Percentiles rank a stretch among this genome's conserved stretches.
These are phyloP conservation scores for Norana najaformis DNA, from an alignment of 2,888 invertebrate genomes.

Conservation along the genomic window DNA sequence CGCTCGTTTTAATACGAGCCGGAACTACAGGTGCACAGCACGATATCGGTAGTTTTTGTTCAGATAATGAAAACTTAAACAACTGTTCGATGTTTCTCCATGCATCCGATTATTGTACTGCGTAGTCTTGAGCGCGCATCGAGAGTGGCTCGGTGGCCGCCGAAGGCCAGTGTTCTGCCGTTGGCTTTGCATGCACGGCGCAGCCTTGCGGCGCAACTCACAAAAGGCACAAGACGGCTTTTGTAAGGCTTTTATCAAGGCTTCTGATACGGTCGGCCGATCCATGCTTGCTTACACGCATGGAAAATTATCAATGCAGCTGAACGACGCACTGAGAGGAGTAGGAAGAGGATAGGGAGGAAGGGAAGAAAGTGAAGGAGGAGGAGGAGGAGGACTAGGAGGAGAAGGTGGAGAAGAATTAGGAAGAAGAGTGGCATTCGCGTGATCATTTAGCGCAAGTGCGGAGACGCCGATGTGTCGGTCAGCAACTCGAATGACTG, in stretches of 20 bases:
- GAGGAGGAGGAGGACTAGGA: not conserved
- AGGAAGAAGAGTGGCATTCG: not conserved
- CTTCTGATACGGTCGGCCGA: not conserved
- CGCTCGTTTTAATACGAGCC: too few relatives aligned
- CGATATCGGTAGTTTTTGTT: not conserved
- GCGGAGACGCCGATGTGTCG: not conserved
- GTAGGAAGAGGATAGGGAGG: not conserved
- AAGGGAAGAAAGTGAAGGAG: not conserved
- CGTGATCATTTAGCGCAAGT: not conserved
- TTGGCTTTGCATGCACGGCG: not conserved
- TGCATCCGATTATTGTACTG: not conserved
- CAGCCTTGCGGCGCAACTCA: not conserved
- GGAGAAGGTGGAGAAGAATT: not conserved
- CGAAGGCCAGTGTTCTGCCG: not conserved
- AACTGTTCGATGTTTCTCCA: not conserved
- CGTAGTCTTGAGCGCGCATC: not conserved
- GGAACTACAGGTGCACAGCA: too few relatives aligned
- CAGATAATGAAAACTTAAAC: not conserved
- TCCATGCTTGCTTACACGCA: not conserved
- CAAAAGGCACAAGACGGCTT: not conserved
- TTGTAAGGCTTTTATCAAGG: not conserved
- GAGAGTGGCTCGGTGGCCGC: not conserved
- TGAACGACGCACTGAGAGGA: not conserved
- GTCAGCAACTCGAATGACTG: not conserved
- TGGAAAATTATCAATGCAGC: not conserved